Conservation (phyloP, 1,140 invertebrate genomes). For the Drosophila quadrilineata region DNA sequence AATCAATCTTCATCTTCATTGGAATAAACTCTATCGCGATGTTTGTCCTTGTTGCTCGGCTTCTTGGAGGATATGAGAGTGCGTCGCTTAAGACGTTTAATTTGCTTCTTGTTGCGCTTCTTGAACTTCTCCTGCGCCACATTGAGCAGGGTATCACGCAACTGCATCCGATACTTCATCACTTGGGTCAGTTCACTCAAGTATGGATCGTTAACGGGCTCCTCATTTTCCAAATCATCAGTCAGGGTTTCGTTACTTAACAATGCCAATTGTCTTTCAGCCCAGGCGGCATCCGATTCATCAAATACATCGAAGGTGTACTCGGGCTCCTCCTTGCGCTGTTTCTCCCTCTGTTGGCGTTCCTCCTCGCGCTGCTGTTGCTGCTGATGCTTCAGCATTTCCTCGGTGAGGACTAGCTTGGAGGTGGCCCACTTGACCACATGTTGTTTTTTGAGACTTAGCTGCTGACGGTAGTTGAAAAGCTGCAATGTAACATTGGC, state of each 20-base stretch:
- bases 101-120: conserved; percentile 46
- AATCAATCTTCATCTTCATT: too few species aligned
- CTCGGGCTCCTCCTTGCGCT: background rate
- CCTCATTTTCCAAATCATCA: conserved; percentile 41
- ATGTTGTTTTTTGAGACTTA: conserved; percentile 50
- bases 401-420: conserved; percentile 63
- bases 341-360: background rate
- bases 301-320: background rate
- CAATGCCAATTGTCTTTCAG: conserved; percentile 20
- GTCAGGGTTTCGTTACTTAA: conserved; percentile 38
- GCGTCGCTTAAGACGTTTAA: conserved; percentile 60
- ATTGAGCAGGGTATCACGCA: conserved; percentile 49
- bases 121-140: conserved; percentile 55
- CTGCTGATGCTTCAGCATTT: conserved; percentile 51
- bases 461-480: conserved; percentile 60
- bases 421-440: conserved; percentile 63
- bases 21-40: background rate
- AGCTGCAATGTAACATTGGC: conserved; percentile 45
- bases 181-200: conserved; percentile 30
- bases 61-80: conserved; percentile 67
- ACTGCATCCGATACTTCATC: conserved; percentile 38
- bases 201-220: conserved; percentile 1
- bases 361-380: background rate
- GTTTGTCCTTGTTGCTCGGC: conserved; percentile 61
- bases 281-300: conserved; percentile 33